Conservation (phyloP, 2,113 vertebrate genomes). For the Lophochroa leadbeateri region DNA sequence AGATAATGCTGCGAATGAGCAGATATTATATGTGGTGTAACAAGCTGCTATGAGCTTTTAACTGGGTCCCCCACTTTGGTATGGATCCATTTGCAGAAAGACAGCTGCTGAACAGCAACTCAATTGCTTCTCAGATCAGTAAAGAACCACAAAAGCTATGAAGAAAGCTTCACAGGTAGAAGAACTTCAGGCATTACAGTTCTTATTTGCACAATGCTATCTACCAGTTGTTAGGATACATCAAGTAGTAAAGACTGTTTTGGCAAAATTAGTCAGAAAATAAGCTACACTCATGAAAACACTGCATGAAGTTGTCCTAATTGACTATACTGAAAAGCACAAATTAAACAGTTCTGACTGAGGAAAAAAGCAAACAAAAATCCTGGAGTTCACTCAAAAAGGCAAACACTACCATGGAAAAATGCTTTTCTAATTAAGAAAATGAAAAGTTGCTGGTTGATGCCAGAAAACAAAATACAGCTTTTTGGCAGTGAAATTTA, state of each 20-base stretch:
- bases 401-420: not conserved
- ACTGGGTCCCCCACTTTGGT: rapidly evolving
- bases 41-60: not conserved
- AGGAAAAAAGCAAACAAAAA: not conserved
- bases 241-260: not conserved
- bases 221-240: not conserved
- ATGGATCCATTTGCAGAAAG: not conserved
- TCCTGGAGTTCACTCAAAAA: not conserved
- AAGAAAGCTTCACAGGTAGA: not conserved
- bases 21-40: not conserved
- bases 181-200: not conserved
- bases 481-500: slow-evolving; percentile 2
- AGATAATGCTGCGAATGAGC: not conserved
- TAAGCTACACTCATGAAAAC: not conserved
- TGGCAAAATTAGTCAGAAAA: not conserved
- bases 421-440: slow-evolving; percentile 65
- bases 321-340: not conserved
- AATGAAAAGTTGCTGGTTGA: not conserved
- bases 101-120: rapidly evolving
- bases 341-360: not conserved
- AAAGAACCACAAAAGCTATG: not conserved
- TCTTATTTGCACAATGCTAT: not conserved
- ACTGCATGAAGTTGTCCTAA: not conserved
- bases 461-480: slow-evolving; percentile 46
- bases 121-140: not conserved